Conservation (phyloP, 1,140 invertebrate species). For the Lerema accius region DNA sequence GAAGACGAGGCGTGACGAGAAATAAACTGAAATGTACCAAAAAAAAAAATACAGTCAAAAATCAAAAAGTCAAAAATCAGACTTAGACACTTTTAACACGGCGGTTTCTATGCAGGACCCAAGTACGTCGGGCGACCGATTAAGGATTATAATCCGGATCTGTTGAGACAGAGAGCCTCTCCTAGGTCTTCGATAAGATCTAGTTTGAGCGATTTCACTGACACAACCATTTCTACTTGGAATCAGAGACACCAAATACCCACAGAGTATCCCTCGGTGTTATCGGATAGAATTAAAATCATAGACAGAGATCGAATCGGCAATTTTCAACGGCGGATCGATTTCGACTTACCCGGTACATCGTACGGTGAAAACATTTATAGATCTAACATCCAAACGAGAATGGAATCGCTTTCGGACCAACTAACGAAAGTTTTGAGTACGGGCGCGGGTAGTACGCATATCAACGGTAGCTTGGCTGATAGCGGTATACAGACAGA, state of each 20-base stretch:
- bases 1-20: constrained; percentile 48
- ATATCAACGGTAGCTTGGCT: constrained; percentile 74
- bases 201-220: constrained; percentile 76
- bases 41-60: constrained; percentile 26
- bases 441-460: constrained; percentile 68
- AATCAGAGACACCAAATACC: constrained; percentile 62
- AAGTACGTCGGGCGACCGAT: constrained; percentile 71
- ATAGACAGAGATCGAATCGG: constrained; percentile 59
- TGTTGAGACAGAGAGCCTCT: constrained; percentile 64
- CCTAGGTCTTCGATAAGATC: constrained; percentile 75
- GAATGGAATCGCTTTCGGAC: constrained; percentile 68
- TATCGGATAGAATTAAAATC: constrained; percentile 69
- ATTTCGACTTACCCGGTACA: constrained; percentile 68
- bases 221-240: constrained; percentile 77
- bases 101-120: constrained; percentile 64
- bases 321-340: constrained; percentile 61
- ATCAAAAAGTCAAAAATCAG: constrained; percentile 4
- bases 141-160: constrained; percentile 75
- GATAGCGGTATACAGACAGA: constrained; percentile 77
- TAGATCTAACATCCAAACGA: constrained; percentile 54
- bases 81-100: constrained; percentile 43
- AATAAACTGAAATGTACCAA: constrained; percentile 81
- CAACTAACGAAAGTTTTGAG: constrained; percentile 73
- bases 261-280: constrained; percentile 70
- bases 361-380: constrained; percentile 68